Evolutionary conservation across 2,888 invertebrate genomes (phyloP), one percentile per base, ranked within the genome.

Genomic region (Lamellibrachia columna): DNA sequence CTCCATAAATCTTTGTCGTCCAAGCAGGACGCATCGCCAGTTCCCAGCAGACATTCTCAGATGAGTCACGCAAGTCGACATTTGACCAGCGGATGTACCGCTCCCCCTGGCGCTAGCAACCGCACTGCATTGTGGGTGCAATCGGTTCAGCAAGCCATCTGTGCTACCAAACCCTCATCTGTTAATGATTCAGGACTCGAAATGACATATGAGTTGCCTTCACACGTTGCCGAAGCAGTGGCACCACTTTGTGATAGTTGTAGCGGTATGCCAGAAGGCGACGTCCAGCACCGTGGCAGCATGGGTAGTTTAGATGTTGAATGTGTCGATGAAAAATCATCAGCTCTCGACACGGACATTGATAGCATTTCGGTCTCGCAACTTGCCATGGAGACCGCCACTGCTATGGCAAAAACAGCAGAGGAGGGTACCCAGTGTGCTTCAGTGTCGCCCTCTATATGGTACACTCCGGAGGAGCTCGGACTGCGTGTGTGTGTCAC

Each of bases 101-200:
- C 95, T 15, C 75, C 75, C 15, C 75, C 75, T 75, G 22, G 75
- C 6, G 75, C 95, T 7, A 95, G 95, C 28, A 95, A 95, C 92
- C 94, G 96, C 28, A 96, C 96, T 11, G 95, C 95, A 28, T 96
- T 96, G 93, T 96, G 96, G 96, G 95, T 96, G 90, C 95, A 95
- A 92, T 96, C 95, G 22, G 96, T 96, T 53, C 95, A 93, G 91
- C 93, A 94, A 60, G n/a, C 75, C 75, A 75, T 75, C 22, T 75
- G 75, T 75, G 75, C 22, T n/a, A 75, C 75, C 15, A 75, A 75
- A n/a, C 75, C 75, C 40, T 52, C 58, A n/a, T 92, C 92, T 22
- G 22, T 3, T n/a, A 90, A 93, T 52, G 93, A 92, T 52, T 52
- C 91, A 55, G 52, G 55, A 58, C 90, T 92, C 11, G 91, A 91